Base-by-base conservation (phyloP, 2,113 vertebrate species). In the Alethe diademata region DNA sequence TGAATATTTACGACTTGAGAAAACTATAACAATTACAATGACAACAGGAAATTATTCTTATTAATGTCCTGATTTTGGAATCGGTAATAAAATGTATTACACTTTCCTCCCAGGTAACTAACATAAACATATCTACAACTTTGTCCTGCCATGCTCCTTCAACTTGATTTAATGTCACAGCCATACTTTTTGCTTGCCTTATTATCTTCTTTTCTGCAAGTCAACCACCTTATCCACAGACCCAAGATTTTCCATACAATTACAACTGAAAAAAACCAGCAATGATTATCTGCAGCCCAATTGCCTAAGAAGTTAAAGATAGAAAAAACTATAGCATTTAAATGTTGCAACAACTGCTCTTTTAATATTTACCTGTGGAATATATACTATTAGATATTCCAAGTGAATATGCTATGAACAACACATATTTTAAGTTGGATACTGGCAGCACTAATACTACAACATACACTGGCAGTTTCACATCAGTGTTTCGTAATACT, bases 361-460 rank as follows among this genome's bases (percentile, higher is more conserved):
- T 72, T 45, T 29, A 74, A 12, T 74, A 58, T 67, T 53, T 66
- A 69, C 16, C 25, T 29, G 17, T 48, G 74, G 15, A 74, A 92
- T n/a, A 33, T 10, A 35, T 8, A 57, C 25, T 67, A 26, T 42
- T 36, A 70, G 48, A 66, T 76, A 88, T 83, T 80, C 15, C 16
- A 54, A 51, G 38, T 25, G 35, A 84, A 67, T 66, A 87, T 4
- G 11, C 35, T 33, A 71, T 4, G 12, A 82, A 87, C 73, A 2
- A 0, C 0, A 0, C 3, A 2, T 47, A 66, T 64, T 40, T 67
- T 36, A 82, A 78, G 33, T 35, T 48, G 81, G 60, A 28, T 16
- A 50, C 8, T 8, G 14, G 36, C 38, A 75, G 29, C n/a, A 84
- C 40, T 22, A 62, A 38, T 11, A 54, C 26, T 35, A 90, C 51